phyloP scores from a whole-genome alignment of 30 jellyfish, hydroid and myxozoan genomes.

The Haliclystus octoradiatus region DNA sequence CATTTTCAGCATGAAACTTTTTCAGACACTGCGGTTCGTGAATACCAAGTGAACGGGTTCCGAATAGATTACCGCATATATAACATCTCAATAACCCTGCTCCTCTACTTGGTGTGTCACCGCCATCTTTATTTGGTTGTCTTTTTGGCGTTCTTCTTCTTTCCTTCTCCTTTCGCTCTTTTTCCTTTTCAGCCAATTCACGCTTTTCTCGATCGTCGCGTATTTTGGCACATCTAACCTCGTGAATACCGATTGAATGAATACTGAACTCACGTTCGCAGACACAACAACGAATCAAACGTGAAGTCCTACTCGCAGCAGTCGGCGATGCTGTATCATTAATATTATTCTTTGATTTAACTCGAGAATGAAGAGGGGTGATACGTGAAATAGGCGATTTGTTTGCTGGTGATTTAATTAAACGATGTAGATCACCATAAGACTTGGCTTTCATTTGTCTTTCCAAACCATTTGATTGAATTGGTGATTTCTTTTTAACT shows the following conservation, averaged over 20 bases:
- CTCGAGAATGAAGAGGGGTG: background rate
- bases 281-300: background rate
- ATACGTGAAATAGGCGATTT: background rate
- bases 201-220: conserved; percentile 8
- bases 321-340: conserved; percentile 5
- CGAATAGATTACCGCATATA: conserved; percentile 47
- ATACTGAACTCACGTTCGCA: conserved; percentile 36
- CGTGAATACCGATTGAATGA: conserved; percentile 55
- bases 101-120: conserved; percentile 17
- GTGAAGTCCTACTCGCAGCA: background rate
- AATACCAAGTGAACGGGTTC: conserved; percentile 53
- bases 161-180: conserved; percentile 5
- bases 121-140: conserved; percentile 15
- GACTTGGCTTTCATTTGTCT: conserved; percentile 10
- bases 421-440: background rate
- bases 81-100: conserved; percentile 19
- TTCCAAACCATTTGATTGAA: background rate
- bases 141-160: conserved; percentile 14
- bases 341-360: background rate
- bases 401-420: background rate
- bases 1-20: conserved; percentile 14
- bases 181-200: conserved; percentile 1
- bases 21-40: conserved; percentile 58
- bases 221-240: conserved; percentile 29
- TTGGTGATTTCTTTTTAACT: background rate